These are phyloP conservation scores for Meles meles DNA, from an alignment of 2,113 vertebrate species.

Conservation along the genomic window DNA sequence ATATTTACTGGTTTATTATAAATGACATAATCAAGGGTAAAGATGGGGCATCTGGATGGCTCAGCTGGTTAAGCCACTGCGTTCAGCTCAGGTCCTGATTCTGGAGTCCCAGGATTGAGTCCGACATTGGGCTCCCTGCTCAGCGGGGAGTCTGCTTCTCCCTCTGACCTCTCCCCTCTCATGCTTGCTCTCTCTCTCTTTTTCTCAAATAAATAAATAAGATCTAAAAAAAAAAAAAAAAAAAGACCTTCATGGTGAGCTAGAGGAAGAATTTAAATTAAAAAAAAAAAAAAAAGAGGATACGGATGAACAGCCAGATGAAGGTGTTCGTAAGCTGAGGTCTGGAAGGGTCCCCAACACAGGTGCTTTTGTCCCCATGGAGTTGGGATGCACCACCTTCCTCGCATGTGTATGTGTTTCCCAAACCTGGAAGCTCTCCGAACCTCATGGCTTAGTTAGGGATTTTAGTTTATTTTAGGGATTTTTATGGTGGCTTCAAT, in stretches of 20 bases:
- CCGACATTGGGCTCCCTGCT: too few species aligned
- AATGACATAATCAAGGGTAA: neutral
- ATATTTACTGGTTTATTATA: neutral
- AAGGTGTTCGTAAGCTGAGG: neutral
- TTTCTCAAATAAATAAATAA: too few species aligned
- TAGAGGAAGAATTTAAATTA: too few species aligned
- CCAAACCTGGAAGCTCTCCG: neutral
- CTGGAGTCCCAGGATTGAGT: too few species aligned
- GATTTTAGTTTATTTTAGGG: neutral
- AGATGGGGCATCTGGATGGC: neutral
- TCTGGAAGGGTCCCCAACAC: neutral
- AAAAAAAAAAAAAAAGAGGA: too few species aligned
- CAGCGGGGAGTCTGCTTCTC: too few species aligned
- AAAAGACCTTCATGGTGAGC: too few species aligned
- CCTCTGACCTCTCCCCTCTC: too few species aligned
- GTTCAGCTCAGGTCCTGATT: too few species aligned
- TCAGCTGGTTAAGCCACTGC: too few species aligned
- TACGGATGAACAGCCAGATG: neutral
- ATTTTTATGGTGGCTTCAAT: neutral
- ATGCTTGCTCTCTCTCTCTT: too few species aligned
- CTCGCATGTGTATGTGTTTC: neutral
- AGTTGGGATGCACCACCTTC: neutral
- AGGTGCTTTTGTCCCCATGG: neutral
- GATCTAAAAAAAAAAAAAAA: too few species aligned
- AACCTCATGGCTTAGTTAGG: neutral